Conservation (phyloP, 2,113 vertebrate genomes). For the Hydrolagus affinis region DNA sequence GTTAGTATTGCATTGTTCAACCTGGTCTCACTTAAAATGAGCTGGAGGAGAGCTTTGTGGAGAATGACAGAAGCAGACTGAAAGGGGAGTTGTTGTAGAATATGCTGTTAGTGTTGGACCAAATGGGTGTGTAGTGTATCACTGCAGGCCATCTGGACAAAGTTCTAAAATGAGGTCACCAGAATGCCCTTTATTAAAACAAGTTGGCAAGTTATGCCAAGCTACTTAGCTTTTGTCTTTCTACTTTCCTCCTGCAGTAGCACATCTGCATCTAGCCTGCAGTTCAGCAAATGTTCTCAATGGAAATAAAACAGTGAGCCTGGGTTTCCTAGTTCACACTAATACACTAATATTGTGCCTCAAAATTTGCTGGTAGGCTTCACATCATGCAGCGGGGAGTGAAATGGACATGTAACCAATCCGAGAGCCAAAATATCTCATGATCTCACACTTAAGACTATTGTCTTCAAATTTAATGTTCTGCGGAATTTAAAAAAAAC, state of each 20-base stretch:
- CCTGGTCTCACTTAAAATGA: constrained; percentile 6
- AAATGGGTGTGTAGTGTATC: neutral
- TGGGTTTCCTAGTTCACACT: neutral
- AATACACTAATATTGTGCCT: neutral
- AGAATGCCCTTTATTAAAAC: constrained; percentile 16
- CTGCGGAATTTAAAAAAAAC: too few relatives aligned
- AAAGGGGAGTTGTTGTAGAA: neutral
- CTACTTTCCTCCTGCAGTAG: neutral
- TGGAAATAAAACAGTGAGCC: neutral
- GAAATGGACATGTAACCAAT: too few relatives aligned
- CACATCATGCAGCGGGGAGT: too few relatives aligned
- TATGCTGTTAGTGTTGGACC: neutral
- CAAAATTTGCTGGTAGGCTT: neutral
- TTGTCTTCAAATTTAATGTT: too few relatives aligned
- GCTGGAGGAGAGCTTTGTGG: neutral
- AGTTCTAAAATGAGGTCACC: neutral
- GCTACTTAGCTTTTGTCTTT: constrained; percentile 12
- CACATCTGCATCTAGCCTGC: neutral
- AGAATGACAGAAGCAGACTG: neutral
- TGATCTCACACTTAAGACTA: too few relatives aligned
- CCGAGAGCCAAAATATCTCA: too few relatives aligned
- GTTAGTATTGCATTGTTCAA: constrained; percentile 9
- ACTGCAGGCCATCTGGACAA: neutral
- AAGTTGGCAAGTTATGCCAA: neutral
- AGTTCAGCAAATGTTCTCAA: too few relatives aligned